Evolutionary conservation across 2,888 invertebrate species (phyloP), one percentile per base, ranked within the genome.

Genomic region (Sminthurinus aureus): DNA sequence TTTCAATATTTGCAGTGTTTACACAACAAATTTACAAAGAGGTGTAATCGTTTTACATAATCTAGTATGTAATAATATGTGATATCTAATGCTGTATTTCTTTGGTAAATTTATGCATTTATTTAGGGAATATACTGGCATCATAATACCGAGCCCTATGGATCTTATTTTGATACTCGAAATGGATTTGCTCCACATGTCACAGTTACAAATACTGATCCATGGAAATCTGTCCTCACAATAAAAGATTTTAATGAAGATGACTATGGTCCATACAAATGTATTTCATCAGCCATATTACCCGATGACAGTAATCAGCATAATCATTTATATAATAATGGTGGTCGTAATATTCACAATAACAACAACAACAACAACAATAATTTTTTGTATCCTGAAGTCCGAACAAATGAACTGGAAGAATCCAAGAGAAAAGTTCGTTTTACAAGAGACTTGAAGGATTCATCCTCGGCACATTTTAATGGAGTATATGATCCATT

Each of bases 61-160:
- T 69, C 69, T 22, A 69, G 24, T 71, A 4, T 71, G 6, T 26
- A 13, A 71, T 13, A n/a, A n/a, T n/a, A n/a, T n/a, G n/a, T n/a
- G n/a, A n/a, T n/a, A n/a, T n/a, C n/a, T n/a, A n/a, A n/a, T n/a
- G n/a, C n/a, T n/a, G n/a, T n/a, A n/a, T n/a, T n/a, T n/a, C n/a
- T n/a, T n/a, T n/a, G n/a, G n/a, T n/a, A n/a, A n/a, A n/a, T n/a
- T 66, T 66, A 66, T 80, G 24, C n/a, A 77, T 11, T 69, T 79
- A 18, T n/a, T n/a, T 81, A 88, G 88, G 86, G 86, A 83, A 86
- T 88, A 18, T 88, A 87, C 79, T 88, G 88, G 88, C 87, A 88
- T 78, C 87, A 86, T 52, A 86, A 85, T n/a, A 82, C 85, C 12
- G 85, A 86, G 12, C 86, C 88, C 20, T 88, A 85, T 71, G 88